Evolutionary conservation across 2,888 invertebrate genomes (phyloP).

Genomic region (Meghimatium bilineatum): DNA sequence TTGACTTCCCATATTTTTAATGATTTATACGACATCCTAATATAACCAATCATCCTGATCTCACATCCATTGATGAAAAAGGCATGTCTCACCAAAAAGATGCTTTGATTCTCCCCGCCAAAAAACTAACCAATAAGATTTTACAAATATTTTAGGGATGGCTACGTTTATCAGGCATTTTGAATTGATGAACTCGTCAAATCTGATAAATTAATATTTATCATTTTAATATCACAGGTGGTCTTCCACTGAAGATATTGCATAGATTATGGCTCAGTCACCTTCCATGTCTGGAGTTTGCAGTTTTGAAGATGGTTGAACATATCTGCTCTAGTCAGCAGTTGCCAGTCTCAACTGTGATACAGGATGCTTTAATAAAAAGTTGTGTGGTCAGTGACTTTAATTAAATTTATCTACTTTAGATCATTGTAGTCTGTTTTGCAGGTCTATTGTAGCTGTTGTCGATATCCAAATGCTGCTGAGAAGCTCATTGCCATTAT

Average conservation of each 20-base stretch:
- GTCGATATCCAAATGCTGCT: no score
- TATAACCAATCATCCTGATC: no score
- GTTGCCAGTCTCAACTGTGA: not conserved
- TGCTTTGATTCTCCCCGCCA: not conserved
- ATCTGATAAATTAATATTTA: no score
- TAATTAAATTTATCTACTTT: no score
- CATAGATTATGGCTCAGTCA: constrained; percentile 26
- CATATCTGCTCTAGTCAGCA: not conserved
- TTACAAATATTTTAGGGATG: not conserved
- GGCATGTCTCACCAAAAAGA: not conserved
- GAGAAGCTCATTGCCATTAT: no score
- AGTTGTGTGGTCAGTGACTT: constrained; percentile 20
- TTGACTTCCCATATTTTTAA: no score
- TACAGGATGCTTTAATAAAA: not conserved
- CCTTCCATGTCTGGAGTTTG: constrained; percentile 24
- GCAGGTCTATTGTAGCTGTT: no score
- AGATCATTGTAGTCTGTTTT: no score
- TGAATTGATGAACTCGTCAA: not conserved
- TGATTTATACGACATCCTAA: no score
- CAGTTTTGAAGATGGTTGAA: constrained; percentile 19
- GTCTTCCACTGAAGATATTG: constrained; percentile 8
- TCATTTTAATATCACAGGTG: not conserved
- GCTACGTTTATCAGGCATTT: not conserved
- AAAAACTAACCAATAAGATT: not conserved
- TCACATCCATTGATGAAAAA: no score